These are phyloP conservation scores for Sinodicranocentrus sp. DNA, from an alignment of 2,888 invertebrate genomes.

Conservation along the genomic window DNA sequence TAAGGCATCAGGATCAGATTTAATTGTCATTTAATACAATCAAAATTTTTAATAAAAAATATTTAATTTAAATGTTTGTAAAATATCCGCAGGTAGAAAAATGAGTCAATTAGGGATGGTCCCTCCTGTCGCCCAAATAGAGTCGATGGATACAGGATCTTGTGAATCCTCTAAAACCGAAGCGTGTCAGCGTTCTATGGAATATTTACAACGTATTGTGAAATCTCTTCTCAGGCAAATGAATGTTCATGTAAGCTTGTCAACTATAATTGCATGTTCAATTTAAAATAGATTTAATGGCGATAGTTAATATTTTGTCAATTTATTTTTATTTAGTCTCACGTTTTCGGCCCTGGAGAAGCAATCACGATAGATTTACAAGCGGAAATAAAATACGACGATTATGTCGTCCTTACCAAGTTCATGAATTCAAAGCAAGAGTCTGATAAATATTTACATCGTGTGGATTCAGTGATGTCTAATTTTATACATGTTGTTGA, in stretches of 20 bases:
- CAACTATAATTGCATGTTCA: too few relatives aligned
- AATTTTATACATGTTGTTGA: slow-evolving; percentile 73
- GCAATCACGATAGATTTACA: slow-evolving; percentile 76
- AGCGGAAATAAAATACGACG: slow-evolving; percentile 75
- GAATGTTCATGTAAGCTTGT: slow-evolving; percentile 72
- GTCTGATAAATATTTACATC: slow-evolving; percentile 62
- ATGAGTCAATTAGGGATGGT: slow-evolving; percentile 50
- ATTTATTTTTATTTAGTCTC: slow-evolving; percentile 60
- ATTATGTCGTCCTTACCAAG: slow-evolving; percentile 70
- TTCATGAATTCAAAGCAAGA: slow-evolving; percentile 63
- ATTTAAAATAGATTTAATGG: background rate
- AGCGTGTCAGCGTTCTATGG: slow-evolving; percentile 50
- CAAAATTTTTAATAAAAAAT: slow-evolving; percentile 16
- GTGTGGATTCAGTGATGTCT: slow-evolving; percentile 72
- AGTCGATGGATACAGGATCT: background rate
- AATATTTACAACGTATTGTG: slow-evolving; percentile 72
- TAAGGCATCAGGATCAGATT: too few relatives aligned
- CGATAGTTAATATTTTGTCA: background rate
- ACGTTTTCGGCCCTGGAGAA: slow-evolving; percentile 75
- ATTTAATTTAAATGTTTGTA: background rate
- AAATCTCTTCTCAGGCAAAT: slow-evolving; percentile 74
- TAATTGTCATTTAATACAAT: too few relatives aligned
- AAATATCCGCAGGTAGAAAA: slow-evolving; percentile 16
- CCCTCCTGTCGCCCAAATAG: background rate
- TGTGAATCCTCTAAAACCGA: background rate